phyloP scores from a whole-genome alignment of 2,888 invertebrate genomes.

The Aphidoletes aphidimyza region DNA sequence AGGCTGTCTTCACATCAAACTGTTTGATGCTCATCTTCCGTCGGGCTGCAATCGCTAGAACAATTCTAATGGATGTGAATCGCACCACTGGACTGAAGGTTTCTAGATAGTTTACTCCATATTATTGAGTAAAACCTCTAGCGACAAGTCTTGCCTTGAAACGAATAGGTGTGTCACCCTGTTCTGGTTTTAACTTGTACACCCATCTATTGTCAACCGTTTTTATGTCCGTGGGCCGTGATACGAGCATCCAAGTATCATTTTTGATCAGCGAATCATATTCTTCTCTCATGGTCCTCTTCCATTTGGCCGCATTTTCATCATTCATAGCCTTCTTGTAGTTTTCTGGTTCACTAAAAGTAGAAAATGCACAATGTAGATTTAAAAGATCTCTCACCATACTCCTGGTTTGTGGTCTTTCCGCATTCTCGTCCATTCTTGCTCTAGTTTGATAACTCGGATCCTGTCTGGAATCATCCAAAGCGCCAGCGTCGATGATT shows the following conservation, averaged over 20 bases:
- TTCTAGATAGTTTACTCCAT: constrained; percentile 59
- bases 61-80: constrained; percentile 56
- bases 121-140: constrained; percentile 58
- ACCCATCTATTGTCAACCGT: constrained; percentile 50
- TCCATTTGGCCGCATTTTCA: constrained; percentile 57
- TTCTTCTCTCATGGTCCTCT: constrained; percentile 47
- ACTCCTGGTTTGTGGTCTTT: neutral
- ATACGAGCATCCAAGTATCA: neutral
- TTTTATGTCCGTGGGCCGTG: constrained; percentile 55
- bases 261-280: constrained; percentile 5
- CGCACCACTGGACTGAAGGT: constrained; percentile 58
- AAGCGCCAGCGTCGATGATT: neutral
- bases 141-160: constrained; percentile 54
- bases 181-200: neutral
- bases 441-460: neutral
- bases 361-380: neutral
- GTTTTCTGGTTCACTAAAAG: neutral
- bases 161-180: neutral
- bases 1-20: constrained; percentile 58
- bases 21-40: constrained; percentile 57
- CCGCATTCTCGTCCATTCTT: neutral
- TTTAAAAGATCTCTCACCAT: neutral
- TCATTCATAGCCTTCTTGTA: constrained; percentile 55
- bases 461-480: neutral
- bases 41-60: constrained; percentile 58